Evolutionary conservation across 2,888 invertebrate species (phyloP), one percentile per base, ranked within the genome.

Genomic region (Sphaerophoria rueppellii): DNA sequence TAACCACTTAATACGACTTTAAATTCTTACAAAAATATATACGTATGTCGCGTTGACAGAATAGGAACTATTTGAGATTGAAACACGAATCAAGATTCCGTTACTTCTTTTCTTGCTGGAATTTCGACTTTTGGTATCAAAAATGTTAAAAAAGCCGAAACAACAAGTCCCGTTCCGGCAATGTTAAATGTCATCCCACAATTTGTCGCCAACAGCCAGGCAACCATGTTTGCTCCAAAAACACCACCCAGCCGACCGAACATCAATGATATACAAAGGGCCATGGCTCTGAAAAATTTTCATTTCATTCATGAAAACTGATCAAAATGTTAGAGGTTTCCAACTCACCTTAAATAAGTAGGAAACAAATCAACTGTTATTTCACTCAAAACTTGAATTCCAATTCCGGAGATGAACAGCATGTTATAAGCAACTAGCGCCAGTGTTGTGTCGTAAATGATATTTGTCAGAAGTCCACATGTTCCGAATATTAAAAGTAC

Each of bases 191-290:
- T 89, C 76, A 90, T 90, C 81, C 92, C 90, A 86, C 93, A 93
- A 70, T 91, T 87, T 69, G 90, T 89, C 24, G 91, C 91, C 52
- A 93, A 88, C 12, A 93, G 79, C 3, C 90, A 88, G 37, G 93
- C 93, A 4, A 91, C 89, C 14, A 92, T 76, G 88, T 93, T 92
- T 2, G 92, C 91, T 12, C 93, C 93, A 35, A 91, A 89, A 82
- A 93, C 92, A 37, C 93, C 93, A 6, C 93, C 93, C 54, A 89
- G 72, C 4, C 93, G 90, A 7, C 93, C 93, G 87, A 92, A 90
- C 93, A 93, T 93, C 6, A 93, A 86, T 0, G 93, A 92, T 67
- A 93, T 92, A 54, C 93, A 93, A 67, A 93, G 88, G 32, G 93
- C 93, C 93, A 93, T 93, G 24, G 91, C 93, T 87, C 93, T 91